A percentile compares a stretch with the other conserved stretches of the same genome.
These are phyloP conservation scores for Carabus problematicus DNA, from an alignment of 2,888 invertebrate genomes.

Conservation along the genomic window DNA sequence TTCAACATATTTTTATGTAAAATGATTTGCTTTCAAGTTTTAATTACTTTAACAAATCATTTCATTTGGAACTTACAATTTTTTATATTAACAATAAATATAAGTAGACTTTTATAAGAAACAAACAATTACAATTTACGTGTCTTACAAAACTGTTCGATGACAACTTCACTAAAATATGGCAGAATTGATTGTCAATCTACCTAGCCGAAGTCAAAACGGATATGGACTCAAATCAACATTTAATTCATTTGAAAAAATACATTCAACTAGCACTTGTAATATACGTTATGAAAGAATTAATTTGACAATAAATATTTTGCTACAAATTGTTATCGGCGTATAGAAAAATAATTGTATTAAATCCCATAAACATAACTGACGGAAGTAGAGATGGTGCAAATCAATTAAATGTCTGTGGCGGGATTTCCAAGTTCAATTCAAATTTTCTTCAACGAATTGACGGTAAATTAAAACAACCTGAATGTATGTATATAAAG, in stretches of 20 bases:
- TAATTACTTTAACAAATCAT: conserved; percentile 7
- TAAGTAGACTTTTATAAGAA: conserved; percentile 30
- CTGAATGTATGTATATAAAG: conserved; percentile 32
- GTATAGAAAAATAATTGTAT: too few relatives aligned
- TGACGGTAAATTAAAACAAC: conserved; percentile 13
- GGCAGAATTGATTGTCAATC: conserved; percentile 42
- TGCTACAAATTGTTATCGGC: too few relatives aligned
- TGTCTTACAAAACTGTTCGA: conserved; percentile 37
- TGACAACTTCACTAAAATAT: conserved; percentile 41
- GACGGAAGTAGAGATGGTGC: background rate
- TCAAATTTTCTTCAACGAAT: too few relatives aligned
- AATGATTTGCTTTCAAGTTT: background rate
- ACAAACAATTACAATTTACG: conserved; percentile 35
- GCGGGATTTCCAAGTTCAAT: conserved; percentile 11
- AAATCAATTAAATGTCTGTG: background rate
- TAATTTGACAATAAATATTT: too few relatives aligned
- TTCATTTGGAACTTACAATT: conserved; percentile 28
- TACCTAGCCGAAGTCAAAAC: conserved; percentile 21
- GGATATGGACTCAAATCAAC: conserved; percentile 30
- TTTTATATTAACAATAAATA: conserved; percentile 29
- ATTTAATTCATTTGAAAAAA: conserved; percentile 6
- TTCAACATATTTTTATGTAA: conserved; percentile 11
- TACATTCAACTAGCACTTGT: too few relatives aligned
- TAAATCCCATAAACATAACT: background rate
- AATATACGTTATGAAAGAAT: too few relatives aligned